Conservation (phyloP, 2,797 vertebrate genomes). For the Gymnodraco acuticeps region DNA sequence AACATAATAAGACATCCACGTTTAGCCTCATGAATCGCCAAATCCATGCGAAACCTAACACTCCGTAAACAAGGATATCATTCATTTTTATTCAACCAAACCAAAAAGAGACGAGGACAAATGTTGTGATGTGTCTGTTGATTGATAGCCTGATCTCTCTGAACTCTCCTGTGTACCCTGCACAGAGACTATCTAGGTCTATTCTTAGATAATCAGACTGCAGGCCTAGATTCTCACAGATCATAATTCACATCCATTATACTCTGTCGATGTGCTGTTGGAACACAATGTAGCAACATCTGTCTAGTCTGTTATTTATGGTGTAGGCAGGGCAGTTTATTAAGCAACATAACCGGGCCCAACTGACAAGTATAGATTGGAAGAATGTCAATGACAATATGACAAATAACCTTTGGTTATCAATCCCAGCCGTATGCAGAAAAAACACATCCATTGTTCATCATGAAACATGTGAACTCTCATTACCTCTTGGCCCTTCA, state of each 20-base stretch:
- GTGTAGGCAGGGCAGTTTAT: not conserved
- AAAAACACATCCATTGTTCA: no score
- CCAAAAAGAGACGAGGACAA: not conserved
- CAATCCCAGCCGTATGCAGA: not conserved
- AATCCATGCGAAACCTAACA: not conserved
- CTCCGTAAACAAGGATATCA: not conserved
- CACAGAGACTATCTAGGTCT: constrained; percentile 8
- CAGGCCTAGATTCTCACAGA: not conserved
- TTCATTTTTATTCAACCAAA: not conserved
- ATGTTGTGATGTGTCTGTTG: not conserved
- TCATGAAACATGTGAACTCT: no score
- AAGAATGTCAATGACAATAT: not conserved
- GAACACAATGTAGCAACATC: constrained; percentile 23
- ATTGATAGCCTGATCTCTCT: not conserved
- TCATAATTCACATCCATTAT: constrained; percentile 21
- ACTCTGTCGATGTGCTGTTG: constrained; percentile 12
- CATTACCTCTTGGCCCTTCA: no score
- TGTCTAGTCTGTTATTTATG: not conserved
- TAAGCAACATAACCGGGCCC: not conserved
- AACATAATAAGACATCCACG: not conserved
- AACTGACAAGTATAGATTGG: no score
- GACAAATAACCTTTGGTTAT: not conserved
- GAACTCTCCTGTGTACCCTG: constrained; percentile 1
- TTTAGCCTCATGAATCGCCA: not conserved
- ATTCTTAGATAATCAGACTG: constrained; percentile 24